Evolutionary conservation across 2,888 invertebrate genomes (phyloP), one percentile per base, ranked within the genome.

Genomic region (Nemurella pictetii): DNA sequence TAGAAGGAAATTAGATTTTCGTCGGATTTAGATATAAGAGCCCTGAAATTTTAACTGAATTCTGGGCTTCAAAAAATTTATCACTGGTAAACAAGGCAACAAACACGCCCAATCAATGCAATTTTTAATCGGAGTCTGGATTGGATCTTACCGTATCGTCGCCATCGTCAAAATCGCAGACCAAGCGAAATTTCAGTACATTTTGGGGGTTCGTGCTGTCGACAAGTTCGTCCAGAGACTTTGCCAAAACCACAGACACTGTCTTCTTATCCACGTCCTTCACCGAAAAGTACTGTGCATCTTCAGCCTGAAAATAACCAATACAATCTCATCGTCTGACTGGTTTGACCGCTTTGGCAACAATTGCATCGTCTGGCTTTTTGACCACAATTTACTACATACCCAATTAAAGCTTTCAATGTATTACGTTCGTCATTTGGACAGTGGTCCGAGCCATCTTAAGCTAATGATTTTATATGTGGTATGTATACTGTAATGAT

Each of bases 141-240:
- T n/a, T n/a, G n/a, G n/a, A n/a, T n/a, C 85, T 84, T 75, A 86
- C 85, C 75, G 93, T 91, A 88, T 95, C 94, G 87, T 93, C 94
- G 12, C 93, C 94, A 25, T 93, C 92, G 83, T 93, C 92, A 87
- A 93, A 94, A 89, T 95, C 95, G 88, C 96, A 96, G 75, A 95
- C 93, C 36, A 96, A 92, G 77, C 96, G 92, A 90, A 96, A 96
- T 91, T 96, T 96, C 86, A 96, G 92, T 81, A 96, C 93, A 90
- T 96, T 96, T 89, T 95, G 94, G 0, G 96, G 96, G 83, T 93
- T 92, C 89, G 96, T 96, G 27, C 94, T 93, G 91, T 97, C 97
- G 28, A 97, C 97, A 78, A 97, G 91, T 83, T 94, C 93, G 88
- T 97, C 96, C 87, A 97, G 91, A 0, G 95, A 95, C 90, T 95